Conservation (phyloP, 2,888 invertebrate species). For the Eugnorisma glareosa region DNA sequence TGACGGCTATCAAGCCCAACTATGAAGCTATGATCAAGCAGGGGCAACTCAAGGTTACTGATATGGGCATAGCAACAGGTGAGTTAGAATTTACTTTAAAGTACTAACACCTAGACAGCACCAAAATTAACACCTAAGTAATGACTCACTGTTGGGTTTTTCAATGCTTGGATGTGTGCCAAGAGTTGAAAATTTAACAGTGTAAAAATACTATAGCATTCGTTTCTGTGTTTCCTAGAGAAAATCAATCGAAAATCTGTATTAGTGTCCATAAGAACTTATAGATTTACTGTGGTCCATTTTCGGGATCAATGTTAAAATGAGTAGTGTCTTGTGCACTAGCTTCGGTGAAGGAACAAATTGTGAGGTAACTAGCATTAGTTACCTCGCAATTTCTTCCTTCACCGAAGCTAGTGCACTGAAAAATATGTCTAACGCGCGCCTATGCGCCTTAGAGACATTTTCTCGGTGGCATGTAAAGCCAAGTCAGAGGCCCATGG, state of each 20-base stretch:
- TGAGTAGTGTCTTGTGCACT: no score
- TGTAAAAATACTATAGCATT: background rate
- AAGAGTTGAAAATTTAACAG: background rate
- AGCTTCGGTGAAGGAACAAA: no score
- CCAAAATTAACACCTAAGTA: background rate
- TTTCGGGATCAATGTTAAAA: background rate
- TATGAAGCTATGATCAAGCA: conserved; percentile 97
- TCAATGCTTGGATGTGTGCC: background rate
- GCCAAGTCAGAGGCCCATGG: no score
- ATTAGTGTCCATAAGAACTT: background rate
- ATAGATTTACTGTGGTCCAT: background rate
- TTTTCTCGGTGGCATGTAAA: no score
- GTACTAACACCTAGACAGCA: background rate
- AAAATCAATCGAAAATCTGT: background rate
- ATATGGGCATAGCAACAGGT: conserved; percentile 96
- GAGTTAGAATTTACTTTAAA: conserved; percentile 72
- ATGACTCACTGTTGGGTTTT: background rate
- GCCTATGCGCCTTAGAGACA: no score
- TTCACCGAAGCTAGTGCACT: no score
- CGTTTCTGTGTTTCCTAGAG: background rate
- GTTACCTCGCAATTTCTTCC: no score
- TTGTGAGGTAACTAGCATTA: no score
- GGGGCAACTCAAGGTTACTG: conserved; percentile 95
- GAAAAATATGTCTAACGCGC: no score
- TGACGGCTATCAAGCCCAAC: conserved; percentile 95